These are phyloP conservation scores for Nemotelus nigrinus DNA, from an alignment of 2,888 invertebrate species.

Conservation along the genomic window DNA sequence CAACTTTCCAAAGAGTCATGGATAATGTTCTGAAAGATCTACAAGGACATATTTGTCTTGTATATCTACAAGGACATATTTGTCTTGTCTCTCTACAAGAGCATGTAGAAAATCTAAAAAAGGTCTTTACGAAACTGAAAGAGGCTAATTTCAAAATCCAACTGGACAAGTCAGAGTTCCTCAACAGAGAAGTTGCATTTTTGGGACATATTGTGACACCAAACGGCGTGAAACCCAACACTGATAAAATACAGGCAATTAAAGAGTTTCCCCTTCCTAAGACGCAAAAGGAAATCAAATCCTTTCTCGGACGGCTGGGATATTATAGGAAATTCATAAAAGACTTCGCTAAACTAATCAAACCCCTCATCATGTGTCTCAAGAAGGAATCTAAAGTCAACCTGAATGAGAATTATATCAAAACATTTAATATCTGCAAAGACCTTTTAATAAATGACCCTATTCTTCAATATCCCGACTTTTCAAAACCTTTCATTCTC, in stretches of 20 bases:
- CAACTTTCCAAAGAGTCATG: slow-evolving; percentile 36
- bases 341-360: background rate
- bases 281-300: background rate
- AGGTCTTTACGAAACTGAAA: no score
- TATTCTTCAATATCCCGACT: slow-evolving; percentile 23
- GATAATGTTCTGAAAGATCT: slow-evolving; percentile 54
- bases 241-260: no score
- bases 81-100: background rate
- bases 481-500: no score
- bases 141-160: slow-evolving; percentile 17
- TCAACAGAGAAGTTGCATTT: slow-evolving; percentile 54
- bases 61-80: background rate
- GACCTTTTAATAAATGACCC: background rate
- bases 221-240: slow-evolving; percentile 55
- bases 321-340: background rate
- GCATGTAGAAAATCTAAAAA: slow-evolving; percentile 43
- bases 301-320: background rate
- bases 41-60: slow-evolving; percentile 47
- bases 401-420: background rate
- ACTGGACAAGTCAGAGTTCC: slow-evolving; percentile 54
- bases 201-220: slow-evolving; percentile 57
- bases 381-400: background rate
- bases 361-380: background rate
- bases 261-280: no score
- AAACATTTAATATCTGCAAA: slow-evolving; percentile 1